Conservation (phyloP, 2,888 invertebrate genomes). For the Smittia aterrima region DNA sequence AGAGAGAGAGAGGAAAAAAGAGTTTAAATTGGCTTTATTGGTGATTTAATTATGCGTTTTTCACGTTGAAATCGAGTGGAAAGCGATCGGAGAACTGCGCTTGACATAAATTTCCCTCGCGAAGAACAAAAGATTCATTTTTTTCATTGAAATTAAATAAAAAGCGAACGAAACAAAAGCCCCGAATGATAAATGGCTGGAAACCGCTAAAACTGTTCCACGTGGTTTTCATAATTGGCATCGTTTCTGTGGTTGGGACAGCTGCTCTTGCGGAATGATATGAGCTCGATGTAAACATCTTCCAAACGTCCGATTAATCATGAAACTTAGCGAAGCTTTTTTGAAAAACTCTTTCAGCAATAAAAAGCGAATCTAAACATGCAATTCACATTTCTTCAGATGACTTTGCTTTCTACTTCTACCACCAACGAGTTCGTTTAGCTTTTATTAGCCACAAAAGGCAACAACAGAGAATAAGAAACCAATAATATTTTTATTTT, state of each 20-base stretch:
- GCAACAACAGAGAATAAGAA: conserved; percentile 35
- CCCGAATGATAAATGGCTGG: conserved; percentile 32
- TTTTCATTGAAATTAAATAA: conserved; percentile 15
- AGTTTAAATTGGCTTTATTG: conserved; percentile 39
- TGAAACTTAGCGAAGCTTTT: neutral
- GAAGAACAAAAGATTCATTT: conserved; percentile 17
- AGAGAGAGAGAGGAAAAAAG: neutral
- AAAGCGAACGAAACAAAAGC: neutral
- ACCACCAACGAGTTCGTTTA: neutral
- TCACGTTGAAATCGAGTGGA: neutral
- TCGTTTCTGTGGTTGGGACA: neutral
- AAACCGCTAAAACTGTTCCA: conserved; percentile 39
- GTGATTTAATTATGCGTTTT: conserved; percentile 35
- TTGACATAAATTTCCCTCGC: neutral
- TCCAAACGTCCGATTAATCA: neutral
- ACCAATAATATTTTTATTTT: conserved; percentile 39
- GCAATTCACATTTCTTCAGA: conserved; percentile 14
- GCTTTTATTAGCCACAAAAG: conserved; percentile 41
- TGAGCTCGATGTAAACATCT: neutral
- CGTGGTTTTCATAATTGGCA: conserved; percentile 39
- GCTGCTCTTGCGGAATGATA: neutral
- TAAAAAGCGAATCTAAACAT: conserved; percentile 29
- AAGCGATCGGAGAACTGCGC: neutral
- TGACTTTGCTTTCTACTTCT: neutral
- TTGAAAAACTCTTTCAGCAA: neutral